Percentiles rank a stretch among this genome's conserved stretches.
These are phyloP conservation scores for Lordiphosa stackelbergi DNA, from an alignment of 1,140 invertebrate genomes.

Conservation along the genomic window DNA sequence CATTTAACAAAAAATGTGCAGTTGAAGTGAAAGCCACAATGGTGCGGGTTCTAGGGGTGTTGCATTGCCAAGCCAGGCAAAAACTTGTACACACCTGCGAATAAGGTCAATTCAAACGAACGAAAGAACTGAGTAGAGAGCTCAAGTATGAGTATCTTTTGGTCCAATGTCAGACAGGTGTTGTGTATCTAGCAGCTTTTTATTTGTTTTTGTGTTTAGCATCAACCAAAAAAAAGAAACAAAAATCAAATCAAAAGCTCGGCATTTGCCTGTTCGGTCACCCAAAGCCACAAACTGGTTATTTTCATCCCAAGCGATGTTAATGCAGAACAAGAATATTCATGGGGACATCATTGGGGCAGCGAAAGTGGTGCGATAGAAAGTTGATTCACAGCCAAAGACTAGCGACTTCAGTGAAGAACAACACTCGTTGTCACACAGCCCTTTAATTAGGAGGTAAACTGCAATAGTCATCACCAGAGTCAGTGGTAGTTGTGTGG, in stretches of 20 bases:
- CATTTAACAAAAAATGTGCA: slow-evolving; percentile 16
- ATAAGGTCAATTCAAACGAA: slow-evolving; percentile 55
- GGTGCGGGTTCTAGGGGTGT: not conserved
- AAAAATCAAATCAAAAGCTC: slow-evolving; percentile 32
- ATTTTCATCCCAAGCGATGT: slow-evolving; percentile 20
- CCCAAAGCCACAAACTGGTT: slow-evolving; percentile 41
- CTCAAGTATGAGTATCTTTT: slow-evolving; percentile 8
- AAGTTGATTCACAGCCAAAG: slow-evolving; percentile 41
- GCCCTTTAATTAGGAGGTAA: slow-evolving; percentile 65
- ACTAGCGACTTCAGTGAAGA: no score
- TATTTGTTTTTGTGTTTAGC: slow-evolving; percentile 63
- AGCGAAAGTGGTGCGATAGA: slow-evolving; percentile 73
- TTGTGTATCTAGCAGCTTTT: slow-evolving; percentile 24
- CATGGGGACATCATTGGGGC: slow-evolving; percentile 36
- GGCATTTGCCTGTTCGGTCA: slow-evolving; percentile 41
- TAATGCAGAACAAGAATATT: slow-evolving; percentile 68
- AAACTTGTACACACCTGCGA: slow-evolving; percentile 39
- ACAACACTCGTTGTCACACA: slow-evolving; percentile 9
- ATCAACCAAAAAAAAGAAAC: slow-evolving; percentile 16
- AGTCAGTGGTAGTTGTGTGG: no score
- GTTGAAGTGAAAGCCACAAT: slow-evolving; percentile 38
- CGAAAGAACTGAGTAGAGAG: slow-evolving; percentile 30
- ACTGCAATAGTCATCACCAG: slow-evolving; percentile 42
- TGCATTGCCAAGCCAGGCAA: slow-evolving; percentile 23
- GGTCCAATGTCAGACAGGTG: slow-evolving; percentile 45